Evolutionary conservation across 2,888 invertebrate species (phyloP), one percentile per base, ranked within the genome.

Genomic region (Cephus pygmeus): DNA sequence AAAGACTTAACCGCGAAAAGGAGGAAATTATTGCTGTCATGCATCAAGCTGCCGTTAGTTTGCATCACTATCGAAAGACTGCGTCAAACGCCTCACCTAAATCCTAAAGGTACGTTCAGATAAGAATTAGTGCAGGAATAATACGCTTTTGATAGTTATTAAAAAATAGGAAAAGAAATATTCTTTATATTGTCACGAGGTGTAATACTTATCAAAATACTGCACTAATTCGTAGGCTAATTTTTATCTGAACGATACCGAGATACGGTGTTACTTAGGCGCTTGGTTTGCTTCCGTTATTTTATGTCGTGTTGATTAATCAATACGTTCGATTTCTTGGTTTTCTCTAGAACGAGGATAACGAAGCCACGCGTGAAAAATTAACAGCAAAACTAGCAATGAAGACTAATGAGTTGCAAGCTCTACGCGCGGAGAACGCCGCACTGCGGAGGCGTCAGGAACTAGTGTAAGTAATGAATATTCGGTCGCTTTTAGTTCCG

Each of bases 11-110:
- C 73, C 90, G 90, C 6, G 93, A 94, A 78, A 93, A 93, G 81
- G 92, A 93, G 23, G 92, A 90, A 73, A 93, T 94, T 82, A 87
- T 93, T 75, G 90, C 91, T 78, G 91, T 93, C 3, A 88, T 93
- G 73, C 89, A 92, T 56, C 91, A 90, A 81, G 92, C 93, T 85
- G 93, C 93, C 86, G 93, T 93, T 90, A 88, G 84, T 84, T 91
- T 1, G 90, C 92, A 3, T 15, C 76, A 90, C 56, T 88, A 92
- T 30, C 92, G 92, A 76, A 23, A 56, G 6, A 23, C 23, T n/a
- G 31, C 30, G 15, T 71, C 71, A 34, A 56, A 56, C 2, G 56
- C 56, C 23, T 23, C 23, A 23, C 23, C 23, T 56, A 56, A 56
- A 9, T 56, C 56, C 9, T 56, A 56, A 56, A 56, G 56, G 56